Percentiles rank a stretch among this genome's conserved stretches.
These are phyloP conservation scores for Copidosoma floridanum DNA, from an alignment of 1,140 invertebrate species.

Conservation along the genomic window DNA sequence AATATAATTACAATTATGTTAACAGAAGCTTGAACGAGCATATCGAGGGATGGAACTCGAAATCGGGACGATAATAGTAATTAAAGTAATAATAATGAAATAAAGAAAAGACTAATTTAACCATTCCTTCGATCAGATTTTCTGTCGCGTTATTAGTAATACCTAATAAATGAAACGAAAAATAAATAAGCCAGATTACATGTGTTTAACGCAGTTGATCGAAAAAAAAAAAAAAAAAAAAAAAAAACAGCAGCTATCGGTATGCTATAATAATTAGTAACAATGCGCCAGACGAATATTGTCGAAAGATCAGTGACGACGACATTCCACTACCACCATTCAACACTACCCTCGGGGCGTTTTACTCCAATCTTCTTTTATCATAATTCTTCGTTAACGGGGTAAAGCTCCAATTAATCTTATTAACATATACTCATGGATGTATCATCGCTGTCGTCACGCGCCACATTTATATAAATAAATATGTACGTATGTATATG, in stretches of 20 bases:
- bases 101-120: constrained; percentile 23
- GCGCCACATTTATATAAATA: no score
- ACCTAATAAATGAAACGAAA: constrained; percentile 35
- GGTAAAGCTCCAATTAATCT: no score
- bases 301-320: constrained; percentile 36
- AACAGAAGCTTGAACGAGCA: constrained; percentile 9
- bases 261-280: constrained; percentile 32
- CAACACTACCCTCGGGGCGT: no score
- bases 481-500: no score
- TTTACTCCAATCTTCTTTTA: background rate
- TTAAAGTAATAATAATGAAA: background rate
- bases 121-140: constrained; percentile 48
- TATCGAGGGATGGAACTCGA: constrained; percentile 23
- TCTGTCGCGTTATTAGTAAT: constrained; percentile 40
- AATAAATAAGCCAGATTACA: constrained; percentile 24
- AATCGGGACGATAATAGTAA: constrained; percentile 14
- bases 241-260: constrained; percentile 38
- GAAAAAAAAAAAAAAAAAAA: constrained; percentile 30
- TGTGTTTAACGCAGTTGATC: no score
- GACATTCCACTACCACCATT: background rate
- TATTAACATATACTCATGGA: no score
- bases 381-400: no score
- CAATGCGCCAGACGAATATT: constrained; percentile 29
- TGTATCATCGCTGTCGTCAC: no score
- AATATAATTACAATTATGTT: constrained; percentile 6